Evolutionary conservation across 2,888 invertebrate genomes (phyloP).

Genomic region (Aplocera efformata): DNA sequence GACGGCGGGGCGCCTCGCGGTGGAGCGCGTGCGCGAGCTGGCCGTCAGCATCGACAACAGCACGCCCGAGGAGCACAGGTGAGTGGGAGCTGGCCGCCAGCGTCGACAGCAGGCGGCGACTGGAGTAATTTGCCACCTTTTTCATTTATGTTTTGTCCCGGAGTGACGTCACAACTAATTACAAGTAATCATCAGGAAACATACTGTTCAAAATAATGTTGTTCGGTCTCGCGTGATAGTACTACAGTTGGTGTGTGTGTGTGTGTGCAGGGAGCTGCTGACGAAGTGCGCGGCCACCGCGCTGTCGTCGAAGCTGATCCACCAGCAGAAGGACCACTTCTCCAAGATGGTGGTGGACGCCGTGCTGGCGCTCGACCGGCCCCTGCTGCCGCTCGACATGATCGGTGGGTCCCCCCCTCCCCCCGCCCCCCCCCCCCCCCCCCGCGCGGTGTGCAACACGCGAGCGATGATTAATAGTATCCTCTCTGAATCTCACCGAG

Average conservation of each 20-base stretch:
- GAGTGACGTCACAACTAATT: too few species aligned
- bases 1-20: conserved; percentile 89
- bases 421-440: conserved; percentile 89
- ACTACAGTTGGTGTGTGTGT: too few species aligned
- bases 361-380: conserved; percentile 90
- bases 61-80: conserved; percentile 81
- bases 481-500: conserved; percentile 36
- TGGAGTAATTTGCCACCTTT: too few species aligned
- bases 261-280: conserved; percentile 73
- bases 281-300: conserved; percentile 97
- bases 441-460: conserved; percentile 89
- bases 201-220: too few species aligned
- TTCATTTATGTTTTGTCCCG: too few species aligned
- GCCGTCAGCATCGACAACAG: conserved; percentile 88
- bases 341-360: conserved; percentile 99
- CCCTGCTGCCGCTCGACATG: conserved; percentile 96
- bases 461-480: conserved; percentile 43
- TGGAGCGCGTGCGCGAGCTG: conserved; percentile 90
- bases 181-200: too few species aligned
- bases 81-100: too few species aligned
- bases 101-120: too few species aligned
- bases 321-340: conserved; percentile 97
- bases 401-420: conserved; percentile 93
- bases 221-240: too few species aligned
- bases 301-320: conserved; percentile 97